These are phyloP conservation scores for Orthonyx spaldingii DNA, from an alignment of 2,113 vertebrate genomes.

Conservation along the genomic window DNA sequence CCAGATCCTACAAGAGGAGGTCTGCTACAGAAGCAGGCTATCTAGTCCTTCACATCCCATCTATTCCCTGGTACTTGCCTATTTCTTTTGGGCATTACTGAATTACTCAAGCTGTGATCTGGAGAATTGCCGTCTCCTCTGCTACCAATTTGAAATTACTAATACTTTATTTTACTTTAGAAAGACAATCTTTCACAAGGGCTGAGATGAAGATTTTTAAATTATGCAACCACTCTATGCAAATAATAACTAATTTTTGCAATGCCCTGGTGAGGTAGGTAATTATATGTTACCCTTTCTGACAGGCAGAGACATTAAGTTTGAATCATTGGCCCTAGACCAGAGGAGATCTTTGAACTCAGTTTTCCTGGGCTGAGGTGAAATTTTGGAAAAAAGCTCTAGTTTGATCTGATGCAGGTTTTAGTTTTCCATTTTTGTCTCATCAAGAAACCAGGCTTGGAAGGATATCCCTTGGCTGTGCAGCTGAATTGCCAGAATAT, in stretches of 20 bases:
- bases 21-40: not conserved
- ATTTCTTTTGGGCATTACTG: not conserved
- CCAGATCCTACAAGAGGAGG: not conserved
- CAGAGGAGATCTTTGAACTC: not conserved
- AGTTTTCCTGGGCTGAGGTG: not conserved
- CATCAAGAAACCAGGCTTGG: not conserved
- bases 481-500: not conserved
- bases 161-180: not conserved
- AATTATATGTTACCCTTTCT: constrained; percentile 2
- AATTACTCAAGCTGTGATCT: not conserved
- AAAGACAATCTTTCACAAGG: not conserved
- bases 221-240: constrained; percentile 11
- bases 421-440: not conserved
- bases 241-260: constrained; percentile 35
- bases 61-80: not conserved
- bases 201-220: not conserved
- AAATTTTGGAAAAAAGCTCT: not conserved
- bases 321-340: not conserved
- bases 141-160: not conserved
- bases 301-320: not conserved
- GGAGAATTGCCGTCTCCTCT: not conserved
- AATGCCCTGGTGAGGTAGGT: not conserved
- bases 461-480: not conserved
- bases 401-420: not conserved
- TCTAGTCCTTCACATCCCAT: not conserved